phyloP scores from a whole-genome alignment of 2,797 vertebrate species.

The Onychomys arenicola region DNA sequence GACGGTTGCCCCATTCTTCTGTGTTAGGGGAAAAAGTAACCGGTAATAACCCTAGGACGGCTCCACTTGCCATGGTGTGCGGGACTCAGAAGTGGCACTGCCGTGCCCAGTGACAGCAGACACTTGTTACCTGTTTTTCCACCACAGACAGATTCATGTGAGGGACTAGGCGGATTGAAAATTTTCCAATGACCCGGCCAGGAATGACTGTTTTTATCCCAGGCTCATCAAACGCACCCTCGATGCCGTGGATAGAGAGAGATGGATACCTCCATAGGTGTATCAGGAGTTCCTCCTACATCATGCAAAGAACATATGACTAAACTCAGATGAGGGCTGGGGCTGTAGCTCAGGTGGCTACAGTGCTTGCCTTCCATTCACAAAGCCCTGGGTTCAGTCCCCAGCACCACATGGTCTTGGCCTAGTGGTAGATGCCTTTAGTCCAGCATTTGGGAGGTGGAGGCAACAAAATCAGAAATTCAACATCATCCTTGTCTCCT shows the following conservation, averaged over 20 bases:
- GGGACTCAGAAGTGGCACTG: rapidly evolving
- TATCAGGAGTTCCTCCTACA: constrained; percentile 93
- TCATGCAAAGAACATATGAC: not conserved
- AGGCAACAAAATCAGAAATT: not conserved
- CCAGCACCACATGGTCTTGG: not conserved
- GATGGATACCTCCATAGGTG: constrained; percentile 94
- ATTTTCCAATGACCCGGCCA: constrained; percentile 93
- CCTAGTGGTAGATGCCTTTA: not conserved
- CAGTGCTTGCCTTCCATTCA: no score
- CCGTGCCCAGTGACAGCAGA: rapidly evolving
- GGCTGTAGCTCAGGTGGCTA: not conserved
- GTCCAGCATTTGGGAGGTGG: not conserved
- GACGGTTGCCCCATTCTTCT: not conserved
- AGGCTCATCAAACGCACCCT: constrained; percentile 93
- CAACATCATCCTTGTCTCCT: not conserved
- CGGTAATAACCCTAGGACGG: rapidly evolving
- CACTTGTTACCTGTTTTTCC: constrained; percentile 91
- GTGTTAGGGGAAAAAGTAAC: rapidly evolving
- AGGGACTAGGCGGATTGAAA: constrained; percentile 95
- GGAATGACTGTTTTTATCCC: constrained; percentile 96
- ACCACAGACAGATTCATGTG: constrained; percentile 91
- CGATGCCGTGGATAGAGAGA: constrained; percentile 94
- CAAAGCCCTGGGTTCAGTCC: not conserved
- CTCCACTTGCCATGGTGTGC: rapidly evolving
- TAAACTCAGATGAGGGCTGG: not conserved